These are phyloP conservation scores for Habrosyne pyritoides DNA, from an alignment of 2,888 invertebrate genomes.

Conservation along the genomic window DNA sequence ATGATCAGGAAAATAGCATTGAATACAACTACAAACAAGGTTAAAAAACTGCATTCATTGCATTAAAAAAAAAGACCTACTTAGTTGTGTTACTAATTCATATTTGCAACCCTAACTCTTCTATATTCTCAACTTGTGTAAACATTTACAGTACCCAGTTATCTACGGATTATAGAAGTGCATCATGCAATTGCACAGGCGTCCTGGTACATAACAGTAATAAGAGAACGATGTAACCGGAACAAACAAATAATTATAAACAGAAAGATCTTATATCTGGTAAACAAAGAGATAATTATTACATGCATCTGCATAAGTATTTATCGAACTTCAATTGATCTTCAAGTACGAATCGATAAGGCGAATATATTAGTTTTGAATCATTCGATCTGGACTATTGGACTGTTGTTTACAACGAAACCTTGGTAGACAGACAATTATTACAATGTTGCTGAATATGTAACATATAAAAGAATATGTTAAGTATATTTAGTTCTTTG, in stretches of 20 bases:
- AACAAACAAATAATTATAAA: neutral
- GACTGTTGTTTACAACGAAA: neutral
- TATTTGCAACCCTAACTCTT: no score
- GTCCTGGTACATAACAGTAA: conserved; percentile 1
- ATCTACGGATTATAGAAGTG: conserved; percentile 10
- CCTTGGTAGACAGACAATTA: no score
- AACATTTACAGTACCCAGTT: neutral
- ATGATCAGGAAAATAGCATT: no score
- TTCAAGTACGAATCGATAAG: conserved; percentile 32
- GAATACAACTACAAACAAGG: no score
- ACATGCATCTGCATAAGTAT: neutral
- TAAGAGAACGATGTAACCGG: neutral
- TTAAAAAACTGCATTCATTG: no score
- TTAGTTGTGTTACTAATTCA: no score
- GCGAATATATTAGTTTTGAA: conserved; percentile 14
- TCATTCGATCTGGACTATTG: neutral
- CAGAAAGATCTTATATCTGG: neutral
- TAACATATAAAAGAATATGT: no score
- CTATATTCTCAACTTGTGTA: no score
- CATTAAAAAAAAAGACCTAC: no score
- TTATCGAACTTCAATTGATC: conserved; percentile 24
- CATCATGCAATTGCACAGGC: conserved; percentile 12
- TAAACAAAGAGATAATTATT: neutral
- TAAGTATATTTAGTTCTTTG: no score
- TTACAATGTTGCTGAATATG: no score